These are phyloP conservation scores for Amniataba percoides DNA, from an alignment of 2,797 vertebrate genomes.

Conservation along the genomic window DNA sequence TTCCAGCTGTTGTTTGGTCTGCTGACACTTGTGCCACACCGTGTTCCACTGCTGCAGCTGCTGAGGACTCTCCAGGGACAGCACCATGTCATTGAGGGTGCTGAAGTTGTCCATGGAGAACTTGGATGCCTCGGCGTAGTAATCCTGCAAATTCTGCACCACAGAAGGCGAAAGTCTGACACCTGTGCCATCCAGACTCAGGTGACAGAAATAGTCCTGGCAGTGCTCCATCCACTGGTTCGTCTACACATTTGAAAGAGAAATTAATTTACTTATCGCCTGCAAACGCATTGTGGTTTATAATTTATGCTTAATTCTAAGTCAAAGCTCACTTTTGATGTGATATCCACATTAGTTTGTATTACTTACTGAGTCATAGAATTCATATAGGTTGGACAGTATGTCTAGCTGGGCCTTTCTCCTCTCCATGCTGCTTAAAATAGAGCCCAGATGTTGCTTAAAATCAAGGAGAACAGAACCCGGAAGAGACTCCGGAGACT, in stretches of 20 bases:
- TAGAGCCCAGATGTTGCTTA: constrained; percentile 80
- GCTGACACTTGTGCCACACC: constrained; percentile 85
- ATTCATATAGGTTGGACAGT: constrained; percentile 85
- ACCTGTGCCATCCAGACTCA: constrained; percentile 67
- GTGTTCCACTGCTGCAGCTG: constrained; percentile 84
- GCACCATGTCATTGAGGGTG: constrained; percentile 80
- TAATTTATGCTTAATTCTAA: neutral
- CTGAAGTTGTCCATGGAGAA: constrained; percentile 87
- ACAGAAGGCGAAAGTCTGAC: constrained; percentile 62
- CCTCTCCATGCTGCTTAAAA: constrained; percentile 77
- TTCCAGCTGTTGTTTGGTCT: constrained; percentile 83
- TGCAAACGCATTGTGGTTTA: neutral
- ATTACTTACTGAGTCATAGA: constrained; percentile 85
- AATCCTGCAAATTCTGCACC: constrained; percentile 80
- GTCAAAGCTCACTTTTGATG: neutral
- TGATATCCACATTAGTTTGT: neutral
- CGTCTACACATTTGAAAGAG: constrained; percentile 71
- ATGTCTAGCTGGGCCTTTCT: constrained; percentile 82
- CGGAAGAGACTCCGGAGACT: constrained; percentile 76
- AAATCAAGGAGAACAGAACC: constrained; percentile 75
- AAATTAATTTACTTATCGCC: neutral
- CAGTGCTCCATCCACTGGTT: constrained; percentile 84
- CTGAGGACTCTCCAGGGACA: constrained; percentile 77
- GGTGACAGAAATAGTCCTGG: constrained; percentile 80
- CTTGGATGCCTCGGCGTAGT: constrained; percentile 83